Conservation (phyloP, 2,113 vertebrate species). For the Tapirus terrestris region DNA sequence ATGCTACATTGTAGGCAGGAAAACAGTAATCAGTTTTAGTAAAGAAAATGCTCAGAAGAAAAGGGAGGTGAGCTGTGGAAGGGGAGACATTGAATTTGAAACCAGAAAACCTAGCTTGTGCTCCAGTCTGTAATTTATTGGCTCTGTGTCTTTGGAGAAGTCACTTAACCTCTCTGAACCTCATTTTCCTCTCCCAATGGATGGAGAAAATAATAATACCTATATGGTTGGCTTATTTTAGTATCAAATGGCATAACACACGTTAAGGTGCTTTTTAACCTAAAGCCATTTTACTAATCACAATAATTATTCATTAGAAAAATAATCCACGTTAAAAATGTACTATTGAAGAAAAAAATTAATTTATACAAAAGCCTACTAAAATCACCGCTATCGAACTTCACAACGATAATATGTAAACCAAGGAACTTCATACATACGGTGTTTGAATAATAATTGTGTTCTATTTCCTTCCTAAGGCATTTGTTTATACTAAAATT, state of each 20-base stretch:
- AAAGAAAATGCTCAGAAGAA: background rate
- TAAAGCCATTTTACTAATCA: background rate
- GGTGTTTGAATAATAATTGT: background rate
- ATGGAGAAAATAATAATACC: background rate
- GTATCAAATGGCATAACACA: background rate
- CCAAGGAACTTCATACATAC: background rate
- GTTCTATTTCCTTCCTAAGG: background rate
- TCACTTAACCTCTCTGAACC: background rate
- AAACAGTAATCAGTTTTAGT: background rate
- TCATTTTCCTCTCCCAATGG: background rate
- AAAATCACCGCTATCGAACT: background rate
- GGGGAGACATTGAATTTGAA: background rate
- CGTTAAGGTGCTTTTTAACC: background rate
- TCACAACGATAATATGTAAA: background rate
- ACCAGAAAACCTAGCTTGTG: background rate
- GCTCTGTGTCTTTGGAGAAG: background rate
- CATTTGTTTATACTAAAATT: background rate
- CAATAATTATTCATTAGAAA: background rate
- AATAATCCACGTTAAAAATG: background rate
- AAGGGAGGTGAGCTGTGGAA: background rate
- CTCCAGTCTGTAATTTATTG: background rate
- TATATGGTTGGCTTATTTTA: background rate
- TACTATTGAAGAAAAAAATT: background rate
- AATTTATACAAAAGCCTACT: background rate
- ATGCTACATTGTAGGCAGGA: background rate